Evolutionary conservation across 1,140 invertebrate genomes (phyloP).

Genomic region (Caenorhabditis remanei): DNA sequence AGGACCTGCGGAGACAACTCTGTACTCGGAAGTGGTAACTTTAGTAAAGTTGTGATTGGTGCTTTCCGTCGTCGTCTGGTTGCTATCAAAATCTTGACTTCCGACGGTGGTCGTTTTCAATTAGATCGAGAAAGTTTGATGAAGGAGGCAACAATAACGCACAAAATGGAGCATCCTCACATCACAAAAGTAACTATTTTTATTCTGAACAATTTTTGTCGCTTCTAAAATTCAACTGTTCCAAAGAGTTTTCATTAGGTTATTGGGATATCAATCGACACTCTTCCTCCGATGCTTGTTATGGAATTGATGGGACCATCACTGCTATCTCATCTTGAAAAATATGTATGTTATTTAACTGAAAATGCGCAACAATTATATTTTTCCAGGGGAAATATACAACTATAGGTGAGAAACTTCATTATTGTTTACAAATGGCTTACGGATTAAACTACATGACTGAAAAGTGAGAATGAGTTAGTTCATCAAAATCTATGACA

Average conservation of each 20-base stretch:
- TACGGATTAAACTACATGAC: background rate
- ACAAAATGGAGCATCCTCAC: conserved; percentile 11
- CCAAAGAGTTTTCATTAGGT: background rate
- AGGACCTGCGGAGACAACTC: too few species aligned
- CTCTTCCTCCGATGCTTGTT: background rate
- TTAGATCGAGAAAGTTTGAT: background rate
- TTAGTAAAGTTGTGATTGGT: background rate
- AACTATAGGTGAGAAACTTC: conserved; percentile 16
- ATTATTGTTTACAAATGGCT: conserved; percentile 1
- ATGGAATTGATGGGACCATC: background rate
- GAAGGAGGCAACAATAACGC: background rate
- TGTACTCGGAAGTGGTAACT: background rate
- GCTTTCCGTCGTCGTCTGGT: conserved; percentile 11
- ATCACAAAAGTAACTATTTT: conserved; percentile 28
- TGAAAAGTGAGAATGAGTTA: background rate
- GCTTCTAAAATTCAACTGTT: too few species aligned
- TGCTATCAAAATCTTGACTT: background rate
- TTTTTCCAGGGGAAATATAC: conserved; percentile 4
- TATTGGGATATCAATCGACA: conserved; percentile 2
- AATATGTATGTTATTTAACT: conserved; percentile 1
- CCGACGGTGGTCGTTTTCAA: background rate
- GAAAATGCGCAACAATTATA: too few species aligned
- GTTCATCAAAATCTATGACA: background rate
- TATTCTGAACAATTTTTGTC: background rate
- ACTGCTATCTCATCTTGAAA: background rate